These are phyloP conservation scores for Hephaestus fuliginosus DNA, from an alignment of 2,797 vertebrate species.

Conservation along the genomic window DNA sequence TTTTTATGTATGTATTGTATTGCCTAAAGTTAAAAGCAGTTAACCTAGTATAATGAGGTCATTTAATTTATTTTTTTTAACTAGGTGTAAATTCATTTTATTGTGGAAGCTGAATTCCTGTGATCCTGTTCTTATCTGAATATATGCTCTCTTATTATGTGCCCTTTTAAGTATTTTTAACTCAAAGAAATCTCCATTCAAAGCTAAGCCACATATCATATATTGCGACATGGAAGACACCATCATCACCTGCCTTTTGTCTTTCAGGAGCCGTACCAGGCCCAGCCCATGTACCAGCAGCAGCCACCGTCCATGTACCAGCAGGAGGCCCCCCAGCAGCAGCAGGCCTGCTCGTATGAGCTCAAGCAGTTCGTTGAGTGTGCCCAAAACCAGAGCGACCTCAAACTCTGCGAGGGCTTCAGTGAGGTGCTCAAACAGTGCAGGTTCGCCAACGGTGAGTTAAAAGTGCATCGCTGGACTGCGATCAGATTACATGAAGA, in stretches of 20 bases:
- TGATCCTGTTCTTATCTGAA: background rate
- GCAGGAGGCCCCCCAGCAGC: slow-evolving; percentile 82
- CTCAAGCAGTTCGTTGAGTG: slow-evolving; percentile 95
- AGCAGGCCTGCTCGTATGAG: slow-evolving; percentile 90
- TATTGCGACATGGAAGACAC: background rate
- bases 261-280: slow-evolving; percentile 87
- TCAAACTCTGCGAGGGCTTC: slow-evolving; percentile 95
- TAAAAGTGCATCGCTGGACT: background rate
- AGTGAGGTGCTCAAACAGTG: slow-evolving; percentile 96
- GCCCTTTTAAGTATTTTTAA: too few species aligned
- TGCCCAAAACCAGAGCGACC: slow-evolving; percentile 93
- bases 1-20: background rate
- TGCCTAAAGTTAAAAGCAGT: background rate
- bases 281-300: slow-evolving; percentile 84
- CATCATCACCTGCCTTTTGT: slow-evolving; percentile 26
- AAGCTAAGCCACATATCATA: background rate
- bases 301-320: slow-evolving; percentile 81
- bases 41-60: background rate
- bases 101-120: background rate
- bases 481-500: background rate
- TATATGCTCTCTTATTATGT: too few species aligned
- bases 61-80: background rate
- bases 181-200: too few species aligned
- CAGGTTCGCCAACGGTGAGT: slow-evolving; percentile 91
- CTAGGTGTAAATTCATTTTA: background rate